phyloP scores from a whole-genome alignment of 2,113 vertebrate genomes.

The Neodontobutis hainanensis region DNA sequence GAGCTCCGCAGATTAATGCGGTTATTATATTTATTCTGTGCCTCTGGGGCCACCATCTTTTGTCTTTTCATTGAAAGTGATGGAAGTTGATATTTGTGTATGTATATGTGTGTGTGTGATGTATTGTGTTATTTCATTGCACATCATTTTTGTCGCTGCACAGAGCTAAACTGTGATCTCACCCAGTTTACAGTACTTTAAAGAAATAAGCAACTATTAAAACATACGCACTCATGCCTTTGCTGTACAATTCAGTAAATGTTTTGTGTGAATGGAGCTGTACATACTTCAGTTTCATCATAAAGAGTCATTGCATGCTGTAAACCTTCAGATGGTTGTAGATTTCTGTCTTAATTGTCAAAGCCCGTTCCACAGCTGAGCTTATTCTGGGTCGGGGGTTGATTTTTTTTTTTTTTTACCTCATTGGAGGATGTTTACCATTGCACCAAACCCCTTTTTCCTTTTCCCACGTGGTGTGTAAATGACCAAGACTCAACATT shows the following conservation, averaged over 20 bases:
- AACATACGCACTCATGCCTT: conserved; percentile 36
- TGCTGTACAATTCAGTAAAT: conserved; percentile 18
- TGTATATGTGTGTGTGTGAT: conserved; percentile 42
- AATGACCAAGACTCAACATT: conserved; percentile 30
- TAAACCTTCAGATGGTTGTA: conserved; percentile 43
- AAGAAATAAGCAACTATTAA: conserved; percentile 13
- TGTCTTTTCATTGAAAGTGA: conserved; percentile 47
- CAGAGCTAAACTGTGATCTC: conserved; percentile 25
- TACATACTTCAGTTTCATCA: conserved; percentile 44
- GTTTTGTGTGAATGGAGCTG: conserved; percentile 45
- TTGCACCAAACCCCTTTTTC: conserved; percentile 21
- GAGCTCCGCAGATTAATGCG: conserved; percentile 12
- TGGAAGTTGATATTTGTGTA: conserved; percentile 48
- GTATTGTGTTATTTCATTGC: conserved; percentile 46
- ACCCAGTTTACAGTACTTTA: conserved; percentile 5
- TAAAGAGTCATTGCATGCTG: conserved; percentile 61
- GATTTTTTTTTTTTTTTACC: conserved; percentile 12
- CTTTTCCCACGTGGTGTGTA: conserved; percentile 28
- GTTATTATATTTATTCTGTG: conserved; percentile 77
- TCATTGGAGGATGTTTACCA: conserved; percentile 36
- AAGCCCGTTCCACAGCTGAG: conserved; percentile 15
- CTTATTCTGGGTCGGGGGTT: conserved; percentile 1
- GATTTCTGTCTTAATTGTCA: conserved; percentile 37
- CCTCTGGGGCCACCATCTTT: conserved; percentile 54
- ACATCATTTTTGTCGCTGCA: conserved; percentile 39